Base-by-base conservation (phyloP, 2,113 vertebrate species). In the Lepisosteus osseus region DNA sequence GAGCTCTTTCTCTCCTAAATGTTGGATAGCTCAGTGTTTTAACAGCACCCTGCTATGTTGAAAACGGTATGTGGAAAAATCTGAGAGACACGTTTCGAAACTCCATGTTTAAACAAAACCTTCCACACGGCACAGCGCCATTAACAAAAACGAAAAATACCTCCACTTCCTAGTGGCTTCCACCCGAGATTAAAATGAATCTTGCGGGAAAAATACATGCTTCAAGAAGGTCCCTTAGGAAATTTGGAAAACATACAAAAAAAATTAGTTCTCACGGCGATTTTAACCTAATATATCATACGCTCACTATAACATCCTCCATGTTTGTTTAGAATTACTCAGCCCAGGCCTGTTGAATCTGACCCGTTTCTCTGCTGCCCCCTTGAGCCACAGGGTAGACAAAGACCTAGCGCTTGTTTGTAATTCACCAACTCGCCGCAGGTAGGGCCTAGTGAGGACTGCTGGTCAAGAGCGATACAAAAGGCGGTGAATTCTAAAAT, bases 291-390 rank as follows among this genome's bases (percentile, higher is more conserved):
- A 54, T 51, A 47, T 11, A 11, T 54, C 12, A 43, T 42, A 54
- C 42, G 4, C 51, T 42, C 11, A 4, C 12, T 54, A 45, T 44
- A 62, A 17, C 12, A 61, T 54, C 70, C 51, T 64, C 75, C 70
- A 76, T 72, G 11, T 68, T 68, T 69, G 59, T 55, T 51, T 12
- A n/a, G 44, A 67, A n/a, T 67, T 14, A 7, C 12, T 3, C 3
- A 14, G 44, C 54, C 54, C 44, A 13, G 17, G 47, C 4, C 47
- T 55, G 65, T 56, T 61, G 40, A 11, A 15, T 56, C 44, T 72
- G 45, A 64, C 6, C n/a, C 47, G 57, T 0, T 57, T 76, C 75
- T 45, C 67, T 72, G 70, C 61, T 69, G 70, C 75, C 75, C 75
- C 75, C 75, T 13, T 57, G 65, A 13, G 70, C 14, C 66, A 14